Base-by-base conservation (phyloP, 2,888 invertebrate genomes). In the Colletes collaris region DNA sequence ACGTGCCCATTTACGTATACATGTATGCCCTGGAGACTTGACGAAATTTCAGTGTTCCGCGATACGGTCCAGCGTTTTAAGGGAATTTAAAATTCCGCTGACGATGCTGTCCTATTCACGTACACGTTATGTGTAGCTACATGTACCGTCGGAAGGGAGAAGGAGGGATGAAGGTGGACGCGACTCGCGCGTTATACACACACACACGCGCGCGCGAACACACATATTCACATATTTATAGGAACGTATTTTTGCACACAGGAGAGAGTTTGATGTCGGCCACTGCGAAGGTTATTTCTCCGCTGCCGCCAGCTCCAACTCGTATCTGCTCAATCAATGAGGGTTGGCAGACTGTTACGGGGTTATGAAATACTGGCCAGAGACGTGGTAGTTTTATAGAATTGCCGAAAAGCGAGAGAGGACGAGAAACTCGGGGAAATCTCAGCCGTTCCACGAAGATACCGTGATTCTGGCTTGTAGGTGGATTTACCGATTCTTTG, bases 281-380 rank as follows among this genome's bases (percentile, higher is more conserved):
- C 80, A 71, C 70, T 67, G 82, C 68, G 77, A 75, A 81, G 85
- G 81, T 86, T 88, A 88, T 87, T 87, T 81, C 83, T 82, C 79
- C 68, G 79, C 76, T 59, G 79, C 63, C 83, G 83, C 71, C 64
- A 73, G 66, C 72, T 19, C 79, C 63, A 46, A 76, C 81, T 84
- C 81, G 81, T 89, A 89, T 89, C 88, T 83, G 89, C 83, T 88
- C 89, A 88, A 89, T 90, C 89, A 90, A 89, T 87, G 89, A 88
- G 76, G 85, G 82, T 84, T 87, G 87, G 86, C 89, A 85, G 86
- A 87, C 87, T 86, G 86, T 88, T 89, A 87, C 81, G 76, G 79
- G 83, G 86, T 87, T 88, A 89, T 89, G 86, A 88, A 89, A 89
- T 88, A 89, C 82, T 81, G 82, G 76, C 79, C 74, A 63, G 81